Base-by-base conservation (phyloP, 2,797 vertebrate species). In the Psittacula derbiana region DNA sequence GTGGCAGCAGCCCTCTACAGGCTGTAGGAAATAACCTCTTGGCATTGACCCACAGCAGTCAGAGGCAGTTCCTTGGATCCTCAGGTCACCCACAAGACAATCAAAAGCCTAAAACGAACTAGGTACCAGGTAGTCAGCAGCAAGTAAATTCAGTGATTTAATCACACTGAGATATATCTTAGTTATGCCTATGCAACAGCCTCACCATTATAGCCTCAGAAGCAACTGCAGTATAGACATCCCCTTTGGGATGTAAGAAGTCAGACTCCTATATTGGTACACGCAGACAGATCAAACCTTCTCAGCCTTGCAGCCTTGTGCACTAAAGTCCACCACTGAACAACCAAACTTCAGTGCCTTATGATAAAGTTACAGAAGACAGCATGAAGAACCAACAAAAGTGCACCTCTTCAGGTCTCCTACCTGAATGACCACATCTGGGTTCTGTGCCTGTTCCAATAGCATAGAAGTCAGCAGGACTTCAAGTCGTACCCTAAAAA, bases 151-250 rank as follows among this genome's bases (percentile, higher is more conserved):
- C 31, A 28, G 15, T 33, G 69, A 17, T 31, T 74, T 40, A 28
- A 78, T 5, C 28, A 24, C 61, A 27, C 10, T 10, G 27, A 81
- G 62, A 50, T 41, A 14, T 7, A 11, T 0, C 6, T 40, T 31
- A 25, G 33, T 58, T 40, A 5, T 1, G 5, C 33, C 76, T 60
- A 2, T 6, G 12, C 36, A 61, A 71, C 61, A 49, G 16, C 40
- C 30, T 75, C 61, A 38, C 31, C 36, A 11, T 0, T 0, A 8
- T 0, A 53, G 67, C 47, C 64, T 64, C 31, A 8, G 46, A 41
- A 87, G 10, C 7, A 23, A 43, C 64, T n/a, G 52, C 33, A 86
- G 79, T 0, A 0, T 1, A 17, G 33, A 12, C 44, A 74, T 5
- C 8, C 41, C 40, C 38, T 73, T 8, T 16, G 69, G 49, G 49